phyloP scores from a whole-genome alignment of 2,113 vertebrate species.

The Amphilophus citrinellus region DNA sequence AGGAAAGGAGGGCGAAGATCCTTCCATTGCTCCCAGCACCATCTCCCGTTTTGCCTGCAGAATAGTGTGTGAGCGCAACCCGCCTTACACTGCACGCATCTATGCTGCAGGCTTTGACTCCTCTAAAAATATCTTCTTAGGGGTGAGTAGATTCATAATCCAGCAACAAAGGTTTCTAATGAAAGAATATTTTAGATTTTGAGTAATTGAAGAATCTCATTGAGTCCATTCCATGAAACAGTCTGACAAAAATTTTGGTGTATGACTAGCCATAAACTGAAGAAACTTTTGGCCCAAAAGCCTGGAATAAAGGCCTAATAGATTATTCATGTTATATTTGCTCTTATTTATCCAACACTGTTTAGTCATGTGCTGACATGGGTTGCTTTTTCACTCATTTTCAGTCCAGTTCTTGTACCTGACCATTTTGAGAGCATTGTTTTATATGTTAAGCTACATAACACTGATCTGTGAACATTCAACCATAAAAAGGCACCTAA shows the following conservation, averaged over 20 bases:
- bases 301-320: not conserved
- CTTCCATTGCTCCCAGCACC: conserved; percentile 95
- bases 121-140: conserved; percentile 86
- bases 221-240: not conserved
- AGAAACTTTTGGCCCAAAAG: not conserved
- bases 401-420: not conserved
- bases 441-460: not conserved
- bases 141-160: conserved; percentile 81
- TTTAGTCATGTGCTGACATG: too few species aligned
- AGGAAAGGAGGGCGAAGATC: conserved; percentile 86
- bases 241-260: not conserved
- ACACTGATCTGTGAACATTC: not conserved
- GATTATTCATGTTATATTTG: too few species aligned
- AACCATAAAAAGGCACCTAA: rapidly evolving
- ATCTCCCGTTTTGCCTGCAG: conserved; percentile 98
- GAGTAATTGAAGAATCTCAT: not conserved
- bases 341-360: too few species aligned
- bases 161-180: not conserved
- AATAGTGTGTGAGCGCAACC: conserved; percentile 93
- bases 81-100: conserved; percentile 94
- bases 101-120: conserved; percentile 96
- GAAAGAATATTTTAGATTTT: not conserved
- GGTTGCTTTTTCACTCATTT: not conserved
- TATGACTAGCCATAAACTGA: not conserved
- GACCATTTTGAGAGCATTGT: not conserved